Percentiles rank a stretch among this genome's conserved stretches.
Conservation (phyloP, 2,888 invertebrate species). For the Laothoe populi region DNA sequence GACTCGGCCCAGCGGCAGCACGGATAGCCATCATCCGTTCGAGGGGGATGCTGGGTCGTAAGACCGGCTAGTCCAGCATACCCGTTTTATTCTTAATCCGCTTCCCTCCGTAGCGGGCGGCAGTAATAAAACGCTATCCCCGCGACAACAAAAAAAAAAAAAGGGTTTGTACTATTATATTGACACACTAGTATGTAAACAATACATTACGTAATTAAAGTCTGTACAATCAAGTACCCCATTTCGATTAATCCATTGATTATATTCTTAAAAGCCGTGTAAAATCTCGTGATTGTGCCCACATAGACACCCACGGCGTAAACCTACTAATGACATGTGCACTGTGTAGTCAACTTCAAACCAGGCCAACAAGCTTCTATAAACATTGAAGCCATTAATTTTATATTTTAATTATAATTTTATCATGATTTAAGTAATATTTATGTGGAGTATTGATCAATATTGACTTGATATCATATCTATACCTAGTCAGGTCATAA, state of each 20-base stretch:
- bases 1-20: too few species aligned
- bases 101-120: too few species aligned
- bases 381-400: conserved; percentile 12
- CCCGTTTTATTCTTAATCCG: too few species aligned
- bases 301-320: conserved; percentile 15
- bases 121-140: too few species aligned
- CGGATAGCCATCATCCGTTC: too few species aligned
- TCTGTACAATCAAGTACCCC: neutral
- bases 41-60: too few species aligned
- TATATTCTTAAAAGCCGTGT: neutral
- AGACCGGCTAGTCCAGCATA: too few species aligned
- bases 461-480: too few species aligned
- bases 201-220: neutral
- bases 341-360: conserved; percentile 2
- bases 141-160: too few species aligned
- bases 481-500: too few species aligned
- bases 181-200: neutral
- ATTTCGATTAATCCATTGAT: conserved; percentile 1
- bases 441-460: too few species aligned
- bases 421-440: neutral
- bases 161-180: too few species aligned
- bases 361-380: conserved; percentile 21
- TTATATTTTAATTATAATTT: neutral
- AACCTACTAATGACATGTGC: conserved; percentile 18
- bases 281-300: conserved; percentile 16